Evolutionary conservation across 1,140 invertebrate species (phyloP).

Genomic region (Drosophila triauraria): DNA sequence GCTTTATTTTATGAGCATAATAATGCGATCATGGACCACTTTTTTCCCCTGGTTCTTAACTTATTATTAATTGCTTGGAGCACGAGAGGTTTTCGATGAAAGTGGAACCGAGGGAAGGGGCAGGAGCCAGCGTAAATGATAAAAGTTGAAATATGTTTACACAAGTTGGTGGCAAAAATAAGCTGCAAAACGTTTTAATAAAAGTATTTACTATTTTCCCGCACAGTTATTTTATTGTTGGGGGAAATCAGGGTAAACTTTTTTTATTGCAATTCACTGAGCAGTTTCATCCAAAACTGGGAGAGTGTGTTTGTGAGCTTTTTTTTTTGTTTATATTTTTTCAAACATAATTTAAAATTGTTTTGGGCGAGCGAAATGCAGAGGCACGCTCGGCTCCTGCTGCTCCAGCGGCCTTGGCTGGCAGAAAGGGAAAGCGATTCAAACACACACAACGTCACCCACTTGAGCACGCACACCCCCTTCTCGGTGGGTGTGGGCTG

Average conservation of each 20-base stretch:
- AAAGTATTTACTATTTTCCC: slow-evolving; percentile 77
- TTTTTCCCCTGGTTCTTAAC: slow-evolving; percentile 29
- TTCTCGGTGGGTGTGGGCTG: not conserved
- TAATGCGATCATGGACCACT: slow-evolving; percentile 6
- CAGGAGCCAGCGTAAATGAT: slow-evolving; percentile 42
- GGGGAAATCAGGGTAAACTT: slow-evolving; percentile 67
- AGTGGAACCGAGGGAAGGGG: not conserved
- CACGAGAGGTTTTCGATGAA: slow-evolving; percentile 18
- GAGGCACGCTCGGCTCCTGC: slow-evolving; percentile 52
- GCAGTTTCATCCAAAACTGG: not conserved
- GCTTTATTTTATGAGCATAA: slow-evolving; percentile 5
- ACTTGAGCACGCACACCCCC: slow-evolving; percentile 61
- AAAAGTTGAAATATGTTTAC: slow-evolving; percentile 70
- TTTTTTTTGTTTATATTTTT: slow-evolving; percentile 41
- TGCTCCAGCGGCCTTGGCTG: slow-evolving; percentile 58
- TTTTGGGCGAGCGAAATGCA: slow-evolving; percentile 67
- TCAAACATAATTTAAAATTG: slow-evolving; percentile 79
- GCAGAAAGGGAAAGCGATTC: slow-evolving; percentile 30
- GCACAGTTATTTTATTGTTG: slow-evolving; percentile 80
- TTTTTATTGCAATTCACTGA: slow-evolving; percentile 65
- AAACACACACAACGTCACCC: slow-evolving; percentile 39
- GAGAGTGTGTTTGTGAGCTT: not conserved
- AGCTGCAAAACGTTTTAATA: slow-evolving; percentile 78
- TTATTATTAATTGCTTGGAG: slow-evolving; percentile 53
- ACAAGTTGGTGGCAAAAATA: slow-evolving; percentile 61